Conservation (phyloP, 2,113 vertebrate genomes). For the Oostethus manadensis region DNA sequence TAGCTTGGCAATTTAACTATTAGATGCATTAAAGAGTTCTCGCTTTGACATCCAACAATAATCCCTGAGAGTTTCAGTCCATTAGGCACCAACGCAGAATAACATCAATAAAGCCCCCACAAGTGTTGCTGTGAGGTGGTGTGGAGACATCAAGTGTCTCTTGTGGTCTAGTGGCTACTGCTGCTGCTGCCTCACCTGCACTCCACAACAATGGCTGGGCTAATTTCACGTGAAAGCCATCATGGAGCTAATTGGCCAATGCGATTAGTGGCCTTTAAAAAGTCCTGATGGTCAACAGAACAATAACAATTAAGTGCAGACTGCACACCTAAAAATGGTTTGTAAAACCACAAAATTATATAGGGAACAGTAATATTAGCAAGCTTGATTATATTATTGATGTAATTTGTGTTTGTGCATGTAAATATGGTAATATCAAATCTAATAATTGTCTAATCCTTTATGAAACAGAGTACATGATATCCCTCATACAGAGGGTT, state of each 20-base stretch:
- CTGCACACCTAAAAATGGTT: neutral
- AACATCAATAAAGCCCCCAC: neutral
- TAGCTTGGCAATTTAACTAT: too few relatives aligned
- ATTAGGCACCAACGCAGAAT: neutral
- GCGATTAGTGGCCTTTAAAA: constrained; percentile 23
- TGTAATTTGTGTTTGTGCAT: neutral
- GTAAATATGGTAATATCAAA: neutral
- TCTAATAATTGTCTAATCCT: neutral
- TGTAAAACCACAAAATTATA: neutral
- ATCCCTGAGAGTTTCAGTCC: too few relatives aligned
- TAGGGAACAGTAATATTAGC: neutral
- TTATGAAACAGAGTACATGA: too few relatives aligned
- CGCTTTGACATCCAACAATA: too few relatives aligned
- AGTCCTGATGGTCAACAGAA: neutral
- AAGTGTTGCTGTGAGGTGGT: neutral
- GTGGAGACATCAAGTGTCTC: constrained; percentile 24
- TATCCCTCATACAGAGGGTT: too few relatives aligned
- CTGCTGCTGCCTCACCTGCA: constrained; percentile 13
- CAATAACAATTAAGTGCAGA: neutral
- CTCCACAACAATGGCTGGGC: constrained; percentile 27
- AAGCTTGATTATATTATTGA: neutral
- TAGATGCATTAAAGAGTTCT: too few relatives aligned
- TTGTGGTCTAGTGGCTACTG: constrained; percentile 23
- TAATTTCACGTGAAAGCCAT: constrained; percentile 31
- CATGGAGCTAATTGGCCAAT: constrained; percentile 17